Base-by-base conservation (phyloP, 2,888 invertebrate genomes). In the Timandra comae region DNA sequence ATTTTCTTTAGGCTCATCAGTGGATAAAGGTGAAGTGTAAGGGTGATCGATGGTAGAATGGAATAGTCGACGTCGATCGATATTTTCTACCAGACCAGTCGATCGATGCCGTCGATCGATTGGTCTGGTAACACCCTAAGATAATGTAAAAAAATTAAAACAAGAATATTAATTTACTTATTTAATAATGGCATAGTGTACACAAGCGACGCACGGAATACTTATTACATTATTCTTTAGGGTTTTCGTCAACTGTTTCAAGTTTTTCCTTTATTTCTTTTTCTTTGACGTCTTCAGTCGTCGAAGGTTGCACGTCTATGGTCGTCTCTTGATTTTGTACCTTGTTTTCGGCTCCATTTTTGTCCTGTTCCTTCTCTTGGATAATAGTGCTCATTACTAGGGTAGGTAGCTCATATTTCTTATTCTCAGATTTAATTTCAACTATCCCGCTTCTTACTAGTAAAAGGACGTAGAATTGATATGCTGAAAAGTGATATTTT, bases 391-490 rank as follows among this genome's bases (percentile, higher is more conserved):
- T 63, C 46, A 63, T 51, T 1, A 59, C 42, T 2, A 56, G 13
- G 2, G 51, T 56, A 0, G 62, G 52, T 21, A 61, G 33, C 13
- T 53, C 41, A 3, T 45, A 26, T n/a, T 50, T 46, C 41, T 62
- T 46, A 24, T 39, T 35, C 12, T 31, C 45, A 7, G 46, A 37
- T 38, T 60, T 67, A 2, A 78, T 54, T 40, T 74, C 65, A 0
- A 77, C 72, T 35, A 77, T 70, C 1, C 56, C 54, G 35, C 77
- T 78, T 40, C 77, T 50, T 1, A 76, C 65, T 19, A 79, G 38
- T 7, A 79, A 19, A 2, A 78, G 47, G 0, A 72, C 40, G 56
- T 76, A 79, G 33, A 61, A 22, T 50, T 77, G 73, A 43, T 65
- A 72, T 12, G 68, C 79, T 79, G 63, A 1, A 67, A n/a, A 57